These are phyloP conservation scores for Dicentrarchus labrax DNA, from an alignment of 2,113 vertebrate species.

Conservation along the genomic window DNA sequence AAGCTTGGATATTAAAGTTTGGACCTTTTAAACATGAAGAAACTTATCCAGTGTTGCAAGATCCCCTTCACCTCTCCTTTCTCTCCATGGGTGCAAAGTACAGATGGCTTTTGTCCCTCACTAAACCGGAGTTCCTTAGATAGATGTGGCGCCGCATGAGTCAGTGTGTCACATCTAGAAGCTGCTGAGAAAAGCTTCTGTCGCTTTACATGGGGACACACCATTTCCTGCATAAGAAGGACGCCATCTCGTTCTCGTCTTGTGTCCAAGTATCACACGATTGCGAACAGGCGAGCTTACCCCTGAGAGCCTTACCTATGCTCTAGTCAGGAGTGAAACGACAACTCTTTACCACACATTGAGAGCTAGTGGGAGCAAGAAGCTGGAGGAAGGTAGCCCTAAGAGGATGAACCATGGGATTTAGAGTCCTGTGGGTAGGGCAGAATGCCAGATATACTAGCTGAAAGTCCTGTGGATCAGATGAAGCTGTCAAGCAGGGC, in stretches of 20 bases:
- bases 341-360: conserved; percentile 77
- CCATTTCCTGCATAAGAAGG: conserved; percentile 59
- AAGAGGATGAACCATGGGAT: conserved; percentile 81
- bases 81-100: conserved; percentile 16
- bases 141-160: conserved; percentile 10
- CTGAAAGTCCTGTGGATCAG: conserved; percentile 82
- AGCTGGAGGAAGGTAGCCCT: conserved; percentile 67
- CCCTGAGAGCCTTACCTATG: conserved; percentile 67
- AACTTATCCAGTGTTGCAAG: neutral
- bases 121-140: conserved; percentile 26
- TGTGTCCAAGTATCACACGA: conserved; percentile 68
- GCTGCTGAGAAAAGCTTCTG: conserved; percentile 27
- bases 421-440: conserved; percentile 78
- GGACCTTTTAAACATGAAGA: conserved; percentile 7
- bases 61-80: conserved; percentile 1
- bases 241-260: conserved; percentile 49
- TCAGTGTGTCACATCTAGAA: conserved; percentile 41
- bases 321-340: conserved; percentile 72
- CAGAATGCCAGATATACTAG: conserved; percentile 74
- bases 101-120: conserved; percentile 7
- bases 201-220: conserved; percentile 61
- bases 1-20: neutral
- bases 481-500: conserved; percentile 83
- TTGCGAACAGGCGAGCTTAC: conserved; percentile 59
- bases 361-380: conserved; percentile 69